phyloP scores from a whole-genome alignment of 2,113 vertebrate genomes.

The Tichodroma muraria region DNA sequence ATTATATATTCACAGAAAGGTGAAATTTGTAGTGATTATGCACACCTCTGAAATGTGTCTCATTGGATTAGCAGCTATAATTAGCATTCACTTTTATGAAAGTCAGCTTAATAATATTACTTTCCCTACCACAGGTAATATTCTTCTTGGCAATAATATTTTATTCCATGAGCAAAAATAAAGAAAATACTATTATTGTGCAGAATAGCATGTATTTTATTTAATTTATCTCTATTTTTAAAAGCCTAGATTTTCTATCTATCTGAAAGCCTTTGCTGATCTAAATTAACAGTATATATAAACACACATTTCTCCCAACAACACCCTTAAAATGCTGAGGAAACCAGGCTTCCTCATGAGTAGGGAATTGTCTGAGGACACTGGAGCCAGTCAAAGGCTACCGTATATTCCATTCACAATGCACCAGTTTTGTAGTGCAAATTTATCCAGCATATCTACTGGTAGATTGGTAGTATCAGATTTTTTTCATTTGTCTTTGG shows the following conservation, averaged over 20 bases:
- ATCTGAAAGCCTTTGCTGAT: background rate
- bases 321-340: background rate
- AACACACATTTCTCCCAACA: background rate
- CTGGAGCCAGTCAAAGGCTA: background rate
- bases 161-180: background rate
- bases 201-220: background rate
- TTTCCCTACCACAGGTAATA: background rate
- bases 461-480: background rate
- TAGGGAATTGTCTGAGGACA: background rate
- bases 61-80: conserved; percentile 49
- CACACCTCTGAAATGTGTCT: conserved; percentile 34
- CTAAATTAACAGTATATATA: background rate
- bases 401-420: background rate
- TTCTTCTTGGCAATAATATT: background rate
- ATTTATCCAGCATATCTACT: background rate
- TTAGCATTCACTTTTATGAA: conserved; percentile 26
- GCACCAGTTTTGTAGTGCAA: background rate
- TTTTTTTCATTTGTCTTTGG: background rate
- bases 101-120: background rate
- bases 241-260: background rate
- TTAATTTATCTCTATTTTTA: background rate
- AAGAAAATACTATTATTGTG: background rate
- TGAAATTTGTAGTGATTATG: conserved; percentile 29
- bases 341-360: background rate
- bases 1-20: conserved; percentile 51